These are phyloP conservation scores for Hepsetus odoe DNA, from an alignment of 2,113 vertebrate genomes.

Conservation along the genomic window DNA sequence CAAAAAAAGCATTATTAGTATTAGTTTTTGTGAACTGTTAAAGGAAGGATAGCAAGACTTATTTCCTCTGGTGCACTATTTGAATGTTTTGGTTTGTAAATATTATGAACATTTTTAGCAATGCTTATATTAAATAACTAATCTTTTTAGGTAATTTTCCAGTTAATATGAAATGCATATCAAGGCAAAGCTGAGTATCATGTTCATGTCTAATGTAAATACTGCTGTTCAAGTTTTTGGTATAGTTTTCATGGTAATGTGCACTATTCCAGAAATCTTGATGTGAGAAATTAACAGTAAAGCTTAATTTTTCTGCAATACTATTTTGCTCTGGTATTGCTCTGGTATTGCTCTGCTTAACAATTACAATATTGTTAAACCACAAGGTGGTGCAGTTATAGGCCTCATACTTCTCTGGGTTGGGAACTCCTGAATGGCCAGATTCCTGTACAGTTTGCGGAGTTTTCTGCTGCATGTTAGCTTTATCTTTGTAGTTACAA, in stretches of 20 bases:
- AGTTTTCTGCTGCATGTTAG: not conserved
- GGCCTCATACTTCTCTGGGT: not conserved
- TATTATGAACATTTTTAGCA: constrained; percentile 23
- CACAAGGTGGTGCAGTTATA: constrained; percentile 37
- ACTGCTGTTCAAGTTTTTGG: constrained; percentile 76
- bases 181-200: constrained; percentile 75
- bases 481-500: not conserved
- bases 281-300: constrained; percentile 1
- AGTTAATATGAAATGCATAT: constrained; percentile 77
- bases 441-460: not conserved
- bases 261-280: constrained; percentile 79
- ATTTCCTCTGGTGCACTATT: constrained; percentile 42
- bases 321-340: not conserved
- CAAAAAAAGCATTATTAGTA: constrained; percentile 1
- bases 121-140: constrained; percentile 29
- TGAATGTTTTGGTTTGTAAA: constrained; percentile 52
- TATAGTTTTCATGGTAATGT: constrained; percentile 67
- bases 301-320: not conserved
- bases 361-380: constrained; percentile 16
- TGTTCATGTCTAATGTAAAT: constrained; percentile 78
- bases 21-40: constrained; percentile 32
- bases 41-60: constrained; percentile 20
- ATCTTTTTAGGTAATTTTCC: constrained; percentile 47
- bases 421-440: not conserved
- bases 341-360: constrained; percentile 34